Base-by-base conservation (phyloP, 1,140 invertebrate species). In the Trissolcus basalis region DNA sequence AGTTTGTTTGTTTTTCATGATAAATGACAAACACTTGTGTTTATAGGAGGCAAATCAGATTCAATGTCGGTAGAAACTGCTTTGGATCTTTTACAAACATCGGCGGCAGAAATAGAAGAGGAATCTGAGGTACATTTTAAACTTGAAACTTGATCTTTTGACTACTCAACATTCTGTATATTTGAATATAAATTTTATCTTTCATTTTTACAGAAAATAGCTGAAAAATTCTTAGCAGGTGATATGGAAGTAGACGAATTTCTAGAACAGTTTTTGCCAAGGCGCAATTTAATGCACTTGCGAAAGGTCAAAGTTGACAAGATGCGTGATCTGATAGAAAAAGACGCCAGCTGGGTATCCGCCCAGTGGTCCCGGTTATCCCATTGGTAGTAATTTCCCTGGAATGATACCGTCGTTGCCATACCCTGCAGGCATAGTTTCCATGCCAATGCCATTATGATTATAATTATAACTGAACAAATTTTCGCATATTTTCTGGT, bases 91-190 rank as follows among this genome's bases (percentile, higher is more conserved):
- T 87, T 97, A 11, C 94, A 96, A 91, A 93, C 95, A 36, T 92
- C 94, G 11, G 93, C 95, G 48, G 93, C 95, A 53, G 93, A 96
- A 90, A 92, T 93, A 48, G 96, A 98, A 88, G 96, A 97, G 87
- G 91, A 95, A 85, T 95, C 95, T 19, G 96, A 98, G 84, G 91
- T 92, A 81, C 32, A 10, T 9, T 10, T 33, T 12, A 33, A 36
- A 14, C 14, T 13, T 75, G 9, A 14, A 43, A 43, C 8, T 43
- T n/a, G n/a, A n/a, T n/a, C n/a, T n/a, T n/a, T n/a, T n/a, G n/a
- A n/a, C n/a, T n/a, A n/a, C n/a, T n/a, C 4, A 43, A 43, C 12
- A 11, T 43, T n/a, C 12, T 11, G 15, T 41, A 53, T n/a, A 33
- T 35, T 10, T 35, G 10, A 35, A 35, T 35, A 10, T 6, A 6